phyloP scores from a whole-genome alignment of 2,113 vertebrate species.

The Strix uralensis region DNA sequence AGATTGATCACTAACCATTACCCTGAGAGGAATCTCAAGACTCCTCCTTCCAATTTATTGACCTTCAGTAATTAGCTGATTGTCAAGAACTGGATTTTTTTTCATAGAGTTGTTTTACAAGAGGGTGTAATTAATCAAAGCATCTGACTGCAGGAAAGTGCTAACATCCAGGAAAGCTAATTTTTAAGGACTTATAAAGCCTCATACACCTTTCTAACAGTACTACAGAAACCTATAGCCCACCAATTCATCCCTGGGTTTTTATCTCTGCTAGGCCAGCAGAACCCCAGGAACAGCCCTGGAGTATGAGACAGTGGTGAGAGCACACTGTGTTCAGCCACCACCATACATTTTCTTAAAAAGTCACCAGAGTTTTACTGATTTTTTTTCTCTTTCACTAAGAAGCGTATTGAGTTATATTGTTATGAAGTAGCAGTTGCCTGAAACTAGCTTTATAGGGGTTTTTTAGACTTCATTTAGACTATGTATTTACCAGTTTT shows the following conservation, averaged over 20 bases:
- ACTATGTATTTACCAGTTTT: not conserved
- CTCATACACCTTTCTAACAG: not conserved
- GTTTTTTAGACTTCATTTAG: not conserved
- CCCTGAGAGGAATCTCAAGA: not conserved
- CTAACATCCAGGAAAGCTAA: not conserved
- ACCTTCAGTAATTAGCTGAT: not conserved
- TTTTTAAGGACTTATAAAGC: not conserved
- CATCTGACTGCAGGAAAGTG: not conserved
- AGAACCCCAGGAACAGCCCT: not conserved
- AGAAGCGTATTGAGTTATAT: not conserved
- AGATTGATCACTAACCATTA: not conserved
- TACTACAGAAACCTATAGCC: not conserved
- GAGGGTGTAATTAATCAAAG: not conserved
- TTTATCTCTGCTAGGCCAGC: not conserved
- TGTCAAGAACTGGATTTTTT: not conserved
- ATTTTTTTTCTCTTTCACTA: not conserved
- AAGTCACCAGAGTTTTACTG: not conserved
- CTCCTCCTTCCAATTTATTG: not conserved
- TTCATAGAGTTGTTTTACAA: not conserved
- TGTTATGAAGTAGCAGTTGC: not conserved
- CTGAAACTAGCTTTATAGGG: not conserved
- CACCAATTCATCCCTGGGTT: not conserved
- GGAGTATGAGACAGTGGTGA: not conserved
- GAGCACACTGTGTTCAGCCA: not conserved
- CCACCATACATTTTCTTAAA: not conserved